Evolutionary conservation across 1,140 invertebrate species (phyloP), one percentile per base, ranked within the genome.

Genomic region (Pinna nobilis): DNA sequence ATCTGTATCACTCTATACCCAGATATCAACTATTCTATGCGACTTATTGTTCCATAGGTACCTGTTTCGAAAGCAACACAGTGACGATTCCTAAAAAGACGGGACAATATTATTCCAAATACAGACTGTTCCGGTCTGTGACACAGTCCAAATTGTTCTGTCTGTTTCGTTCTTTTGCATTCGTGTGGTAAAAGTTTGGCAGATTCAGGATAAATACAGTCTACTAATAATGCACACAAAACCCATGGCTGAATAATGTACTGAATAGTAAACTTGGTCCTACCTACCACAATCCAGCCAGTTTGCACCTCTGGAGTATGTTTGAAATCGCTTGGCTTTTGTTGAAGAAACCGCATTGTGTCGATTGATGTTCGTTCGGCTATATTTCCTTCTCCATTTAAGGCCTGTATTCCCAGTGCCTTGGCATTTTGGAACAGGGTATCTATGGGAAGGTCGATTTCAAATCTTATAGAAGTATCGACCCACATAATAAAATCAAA

Each of bases 401-500:
- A 30, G 11, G 44, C 35, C 35, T 61, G 39, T 13, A 70, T 39
- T 11, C 60, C 69, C 51, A 20, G 18, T 13, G 51, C 9, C 3
- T 41, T 25, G 5, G 49, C 49, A 32, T 32, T 53, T 7, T 64
- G 6, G 23, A 70, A 70, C 20, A 53, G 41, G 15, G 6, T 28
- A 32, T 70, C 59, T 1, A 35, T n/a, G n/a, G n/a, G n/a, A n/a
- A n/a, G n/a, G n/a, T n/a, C 50, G 23, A 53, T 65, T 55, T 53
- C 37, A n/a, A 70, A 63, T 39, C 37, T 50, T 18, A 70, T 44
- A 3, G 69, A 70, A 1, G 69, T 6, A 44, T 70, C 69, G 0
- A 60, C 47, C 69, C 69, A 70, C 69, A 64, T 70, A 1, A 70
- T 39, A 30, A 70, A 63, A 44, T 70, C 50, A 53, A 37, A 64